Conservation (phyloP, 2,113 vertebrate species). For the Gallinago paraguaiae region DNA sequence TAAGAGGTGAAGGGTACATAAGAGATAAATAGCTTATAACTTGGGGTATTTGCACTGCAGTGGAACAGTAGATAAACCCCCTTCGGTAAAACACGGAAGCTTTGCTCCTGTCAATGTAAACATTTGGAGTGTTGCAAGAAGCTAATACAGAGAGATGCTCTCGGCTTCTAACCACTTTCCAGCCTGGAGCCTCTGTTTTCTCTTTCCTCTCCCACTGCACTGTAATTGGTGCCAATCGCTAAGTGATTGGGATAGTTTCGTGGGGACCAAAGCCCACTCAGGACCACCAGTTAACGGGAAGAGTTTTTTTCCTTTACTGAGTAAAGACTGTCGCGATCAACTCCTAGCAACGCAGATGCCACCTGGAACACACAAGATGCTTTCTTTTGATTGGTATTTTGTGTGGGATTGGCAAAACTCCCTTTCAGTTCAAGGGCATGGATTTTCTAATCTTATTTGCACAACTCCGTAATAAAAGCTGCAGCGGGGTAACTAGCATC, state of each 20-base stretch:
- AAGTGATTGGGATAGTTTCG: not conserved
- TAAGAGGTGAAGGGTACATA: not conserved
- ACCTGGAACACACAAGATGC: not conserved
- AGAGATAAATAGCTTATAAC: conserved; percentile 49
- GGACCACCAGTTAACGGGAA: not conserved
- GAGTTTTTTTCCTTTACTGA: not conserved
- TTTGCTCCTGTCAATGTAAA: conserved; percentile 68
- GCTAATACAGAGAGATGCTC: not conserved
- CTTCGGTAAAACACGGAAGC: conserved; percentile 12
- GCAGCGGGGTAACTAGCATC: not conserved
- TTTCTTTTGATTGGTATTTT: not conserved
- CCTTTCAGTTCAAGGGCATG: not conserved
- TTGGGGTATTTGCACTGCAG: conserved; percentile 9
- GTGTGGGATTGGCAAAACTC: not conserved
- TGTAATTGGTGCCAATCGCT: not conserved
- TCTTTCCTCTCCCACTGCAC: not conserved
- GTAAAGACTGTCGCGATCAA: not conserved
- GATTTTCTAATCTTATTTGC: not conserved
- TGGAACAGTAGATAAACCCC: not conserved
- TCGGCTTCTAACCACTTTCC: not conserved
- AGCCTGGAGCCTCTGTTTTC: not conserved
- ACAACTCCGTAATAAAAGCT: not conserved
- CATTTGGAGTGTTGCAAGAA: conserved; percentile 21
- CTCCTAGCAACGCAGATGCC: not conserved
- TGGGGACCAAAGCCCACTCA: not conserved